Conservation (phyloP, 1,140 invertebrate species). For the Lepidurus couesii region DNA sequence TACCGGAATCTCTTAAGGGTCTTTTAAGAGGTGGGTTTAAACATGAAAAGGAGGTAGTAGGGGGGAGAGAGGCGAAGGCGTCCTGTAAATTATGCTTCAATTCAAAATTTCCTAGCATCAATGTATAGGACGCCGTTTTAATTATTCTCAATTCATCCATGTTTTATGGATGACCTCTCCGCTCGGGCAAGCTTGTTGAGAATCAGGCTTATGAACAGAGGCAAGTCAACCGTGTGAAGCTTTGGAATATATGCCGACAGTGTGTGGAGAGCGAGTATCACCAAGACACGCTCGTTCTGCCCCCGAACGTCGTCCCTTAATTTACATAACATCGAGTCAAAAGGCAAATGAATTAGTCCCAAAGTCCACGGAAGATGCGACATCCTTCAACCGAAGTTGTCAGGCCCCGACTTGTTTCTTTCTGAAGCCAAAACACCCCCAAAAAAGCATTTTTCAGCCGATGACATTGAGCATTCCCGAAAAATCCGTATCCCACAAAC, state of each 20-base stretch:
- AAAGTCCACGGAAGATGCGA: not conserved
- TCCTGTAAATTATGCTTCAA: not conserved
- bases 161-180: slow-evolving; percentile 18
- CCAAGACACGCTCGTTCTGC: not conserved
- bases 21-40: not conserved
- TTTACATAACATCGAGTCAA: slow-evolving; percentile 7
- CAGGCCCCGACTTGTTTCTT: too few species aligned
- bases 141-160: slow-evolving; percentile 13
- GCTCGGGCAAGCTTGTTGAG: not conserved
- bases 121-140: slow-evolving; percentile 6
- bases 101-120: slow-evolving; percentile 3
- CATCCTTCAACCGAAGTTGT: not conserved
- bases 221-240: not conserved
- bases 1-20: not conserved
- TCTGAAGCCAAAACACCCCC: too few species aligned
- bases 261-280: not conserved
- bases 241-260: not conserved
- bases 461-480: too few species aligned
- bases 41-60: not conserved
- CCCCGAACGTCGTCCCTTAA: not conserved
- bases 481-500: too few species aligned
- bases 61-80: not conserved
- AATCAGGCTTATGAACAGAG: not conserved
- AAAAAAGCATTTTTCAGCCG: too few species aligned
- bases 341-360: not conserved